Base-by-base conservation (phyloP, 1,140 invertebrate species). In the Planococcus citri region DNA sequence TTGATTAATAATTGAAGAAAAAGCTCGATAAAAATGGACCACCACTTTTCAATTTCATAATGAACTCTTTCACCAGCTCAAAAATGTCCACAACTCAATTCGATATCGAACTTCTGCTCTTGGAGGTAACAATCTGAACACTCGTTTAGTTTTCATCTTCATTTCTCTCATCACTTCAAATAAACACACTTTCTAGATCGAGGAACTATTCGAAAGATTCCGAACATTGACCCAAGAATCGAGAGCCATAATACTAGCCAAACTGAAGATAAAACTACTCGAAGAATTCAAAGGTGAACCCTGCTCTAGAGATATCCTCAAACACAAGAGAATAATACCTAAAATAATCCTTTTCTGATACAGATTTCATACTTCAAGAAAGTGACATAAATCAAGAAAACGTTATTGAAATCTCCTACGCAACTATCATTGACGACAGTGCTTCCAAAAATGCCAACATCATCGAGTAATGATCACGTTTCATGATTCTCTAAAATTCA, bases 181-280 rank as follows among this genome's bases (percentile, higher is more conserved):
- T 24, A 1, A 4, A 17, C 10, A 22, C 9, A 25, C 24, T 21
- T 64, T 24, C 60, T 20, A 64, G 60, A 64, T 64, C 12, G 60
- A 64, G 17, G 60, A 64, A 64, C 25, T 64, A 64, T 64, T 64
- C 60, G 60, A 24, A 22, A 24, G 60, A 24, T 64, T 64, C 24
- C 9, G 60, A 64, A 64, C 3, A 3, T 25, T 64, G 24, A 4
- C 60, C 24, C 60, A 64, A 64, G 4, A 22, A 3, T 4, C 60
- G 17, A 64, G 60, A 64, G 60, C 60, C 10, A 3, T 64, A 22
- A 64, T 64, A 17, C 24, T 22, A 20, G 60, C 21, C 3, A 64
- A 64, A 64, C 9, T 64, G 3, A 64, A 20, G 22, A 64, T 64
- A 3, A 64, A 64, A 64, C 24, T 64, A 20, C 60, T 64, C 8